phyloP scores from a whole-genome alignment of 30 jellyfish, hydroid and myxozoan species.

The Aurelia aurita region DNA sequence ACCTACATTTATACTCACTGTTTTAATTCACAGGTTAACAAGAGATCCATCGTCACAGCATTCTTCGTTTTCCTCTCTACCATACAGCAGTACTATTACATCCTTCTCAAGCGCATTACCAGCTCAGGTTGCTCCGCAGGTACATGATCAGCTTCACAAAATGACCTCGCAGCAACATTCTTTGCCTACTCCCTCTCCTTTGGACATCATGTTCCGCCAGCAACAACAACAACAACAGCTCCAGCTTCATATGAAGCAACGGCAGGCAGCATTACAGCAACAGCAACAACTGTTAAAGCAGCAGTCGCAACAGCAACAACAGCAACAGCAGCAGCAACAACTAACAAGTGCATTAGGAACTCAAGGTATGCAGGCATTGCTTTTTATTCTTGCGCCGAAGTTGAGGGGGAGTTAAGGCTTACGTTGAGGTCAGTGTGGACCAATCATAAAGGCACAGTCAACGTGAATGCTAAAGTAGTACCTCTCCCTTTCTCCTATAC shows the following conservation, averaged over 20 bases:
- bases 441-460: no score
- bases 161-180: constrained; percentile 32
- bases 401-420: no score
- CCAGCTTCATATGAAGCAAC: constrained; percentile 34
- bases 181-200: constrained; percentile 13
- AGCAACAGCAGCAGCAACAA: constrained; percentile 70
- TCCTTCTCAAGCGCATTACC: constrained; percentile 45
- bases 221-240: constrained; percentile 54
- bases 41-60: constrained; percentile 61
- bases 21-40: constrained; percentile 22
- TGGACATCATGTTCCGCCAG: constrained; percentile 14
- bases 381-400: no score
- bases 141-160: constrained; percentile 19
- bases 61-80: constrained; percentile 23
- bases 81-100: constrained; percentile 36
- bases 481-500: no score
- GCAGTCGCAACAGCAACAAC: constrained; percentile 68
- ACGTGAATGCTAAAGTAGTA: no score
- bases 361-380: background rate
- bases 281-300: constrained; percentile 37
- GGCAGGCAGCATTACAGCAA: constrained; percentile 23
- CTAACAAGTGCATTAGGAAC: constrained; percentile 13
- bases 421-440: no score
- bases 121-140: constrained; percentile 40
- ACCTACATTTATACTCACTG: background rate